These are phyloP conservation scores for Sitobion miscanthi DNA, from an alignment of 1,140 invertebrate genomes.

Conservation along the genomic window DNA sequence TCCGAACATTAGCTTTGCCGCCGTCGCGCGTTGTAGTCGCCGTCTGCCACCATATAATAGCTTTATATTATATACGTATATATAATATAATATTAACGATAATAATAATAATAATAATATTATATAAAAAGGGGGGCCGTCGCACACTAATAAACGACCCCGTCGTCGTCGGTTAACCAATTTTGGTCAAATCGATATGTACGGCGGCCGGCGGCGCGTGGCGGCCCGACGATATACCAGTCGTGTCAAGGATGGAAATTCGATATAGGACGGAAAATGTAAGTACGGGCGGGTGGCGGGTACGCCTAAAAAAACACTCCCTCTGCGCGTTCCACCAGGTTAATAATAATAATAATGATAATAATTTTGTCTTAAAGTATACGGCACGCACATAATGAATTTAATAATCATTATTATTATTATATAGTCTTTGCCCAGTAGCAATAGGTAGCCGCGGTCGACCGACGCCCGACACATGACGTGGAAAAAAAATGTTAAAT, in stretches of 20 bases:
- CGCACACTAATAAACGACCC: constrained; percentile 16
- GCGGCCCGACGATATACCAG: not conserved
- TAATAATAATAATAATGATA: not conserved
- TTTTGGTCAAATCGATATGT: constrained; percentile 33
- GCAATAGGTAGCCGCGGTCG: not conserved
- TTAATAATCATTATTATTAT: not conserved
- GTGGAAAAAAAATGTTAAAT: not conserved
- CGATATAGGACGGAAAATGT: constrained; percentile 20
- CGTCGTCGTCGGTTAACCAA: constrained; percentile 18
- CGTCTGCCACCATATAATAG: not conserved
- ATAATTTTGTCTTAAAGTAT: not conserved
- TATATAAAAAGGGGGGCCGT: not conserved
- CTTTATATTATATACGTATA: not conserved
- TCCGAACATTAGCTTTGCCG: not conserved
- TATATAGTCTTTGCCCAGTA: not conserved
- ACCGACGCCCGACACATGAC: not conserved
- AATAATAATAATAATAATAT: not conserved
- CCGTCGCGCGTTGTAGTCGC: not conserved
- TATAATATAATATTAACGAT: constrained; percentile 4
- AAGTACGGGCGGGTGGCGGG: not conserved
- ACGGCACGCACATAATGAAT: too few relatives aligned
- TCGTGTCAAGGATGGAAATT: not conserved
- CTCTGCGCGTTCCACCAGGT: not conserved
- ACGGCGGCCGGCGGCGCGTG: not conserved
- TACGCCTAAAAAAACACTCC: constrained; percentile 4